Percentiles rank a stretch among this genome's conserved stretches.
These are phyloP conservation scores for Nephrotoma appendiculata DNA, from an alignment of 2,888 invertebrate genomes.

Conservation along the genomic window DNA sequence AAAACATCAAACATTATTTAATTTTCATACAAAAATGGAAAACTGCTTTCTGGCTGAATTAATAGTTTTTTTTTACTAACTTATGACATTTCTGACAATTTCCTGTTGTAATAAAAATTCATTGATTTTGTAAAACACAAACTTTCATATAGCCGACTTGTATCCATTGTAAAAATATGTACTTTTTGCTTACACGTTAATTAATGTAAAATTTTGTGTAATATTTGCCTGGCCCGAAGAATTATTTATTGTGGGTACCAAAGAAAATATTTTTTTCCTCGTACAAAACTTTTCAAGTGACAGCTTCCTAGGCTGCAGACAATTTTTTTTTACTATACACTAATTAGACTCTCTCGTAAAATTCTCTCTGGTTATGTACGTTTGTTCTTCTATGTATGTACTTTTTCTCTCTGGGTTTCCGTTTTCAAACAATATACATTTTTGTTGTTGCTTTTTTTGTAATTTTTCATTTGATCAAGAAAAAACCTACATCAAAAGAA, in stretches of 20 bases:
- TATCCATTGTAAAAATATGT: neutral
- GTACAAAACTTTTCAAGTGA: neutral
- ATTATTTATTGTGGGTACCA: neutral
- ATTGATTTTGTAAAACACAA: neutral
- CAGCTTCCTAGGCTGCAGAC: neutral
- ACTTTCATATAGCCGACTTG: neutral
- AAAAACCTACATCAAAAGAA: neutral
- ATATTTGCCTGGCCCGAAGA: neutral
- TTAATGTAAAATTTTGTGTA: neutral
- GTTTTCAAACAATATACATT: slow-evolving; percentile 1
- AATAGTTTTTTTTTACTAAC: neutral
- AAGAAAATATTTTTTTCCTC: neutral
- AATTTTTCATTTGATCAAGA: neutral
- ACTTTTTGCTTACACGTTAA: neutral
- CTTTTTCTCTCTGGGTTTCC: slow-evolving; percentile 2
- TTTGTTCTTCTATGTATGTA: neutral
- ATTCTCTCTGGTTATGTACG: neutral
- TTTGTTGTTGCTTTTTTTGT: neutral
- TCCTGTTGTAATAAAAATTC: slow-evolving; percentile 4
- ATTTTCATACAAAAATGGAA: neutral
- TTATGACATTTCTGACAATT: slow-evolving; percentile 4
- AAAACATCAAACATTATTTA: slow-evolving; percentile 2
- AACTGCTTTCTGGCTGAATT: neutral
- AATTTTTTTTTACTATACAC: neutral
- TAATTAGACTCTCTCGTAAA: neutral